A percentile compares a stretch with the other conserved stretches of the same genome.
These are phyloP conservation scores for Stramonita haemastoma DNA, from an alignment of 2,888 invertebrate genomes.

Conservation along the genomic window DNA sequence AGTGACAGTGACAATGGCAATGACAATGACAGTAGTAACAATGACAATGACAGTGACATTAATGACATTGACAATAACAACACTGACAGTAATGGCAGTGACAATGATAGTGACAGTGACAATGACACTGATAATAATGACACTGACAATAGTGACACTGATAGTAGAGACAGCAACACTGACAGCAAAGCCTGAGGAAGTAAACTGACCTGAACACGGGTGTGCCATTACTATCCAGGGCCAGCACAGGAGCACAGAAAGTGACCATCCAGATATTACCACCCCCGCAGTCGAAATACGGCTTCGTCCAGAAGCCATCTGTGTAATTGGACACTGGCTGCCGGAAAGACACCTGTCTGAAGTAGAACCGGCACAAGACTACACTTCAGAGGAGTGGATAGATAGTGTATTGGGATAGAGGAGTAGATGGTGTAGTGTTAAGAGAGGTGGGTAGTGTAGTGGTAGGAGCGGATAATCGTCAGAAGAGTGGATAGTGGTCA, in stretches of 20 bases:
- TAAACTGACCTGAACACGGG: constrained; percentile 46
- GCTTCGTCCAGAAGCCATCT: constrained; percentile 89
- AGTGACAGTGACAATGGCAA: neutral
- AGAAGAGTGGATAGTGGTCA: no score
- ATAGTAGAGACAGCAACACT: constrained; percentile 65
- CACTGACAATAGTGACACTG: constrained; percentile 61
- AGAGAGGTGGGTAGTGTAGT: neutral
- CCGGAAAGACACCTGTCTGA: neutral
- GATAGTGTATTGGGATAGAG: no score
- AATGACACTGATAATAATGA: constrained; percentile 67
- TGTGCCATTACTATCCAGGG: constrained; percentile 23
- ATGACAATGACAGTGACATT: neutral
- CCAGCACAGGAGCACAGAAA: constrained; percentile 83
- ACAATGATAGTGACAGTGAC: neutral
- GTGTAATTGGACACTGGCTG: constrained; percentile 56
- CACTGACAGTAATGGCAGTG: neutral
- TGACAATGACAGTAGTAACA: constrained; percentile 69
- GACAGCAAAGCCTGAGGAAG: neutral
- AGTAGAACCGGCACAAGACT: neutral
- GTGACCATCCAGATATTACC: constrained; percentile 86
- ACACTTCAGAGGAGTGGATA: neutral
- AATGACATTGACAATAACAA: neutral
- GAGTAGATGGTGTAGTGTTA: neutral
- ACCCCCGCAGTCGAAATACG: constrained; percentile 88
- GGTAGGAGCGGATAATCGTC: neutral